Evolutionary conservation across 53 echinoderm and acorn worm genomes (phyloP).

Genomic region (Hippasteria phrygiana): DNA sequence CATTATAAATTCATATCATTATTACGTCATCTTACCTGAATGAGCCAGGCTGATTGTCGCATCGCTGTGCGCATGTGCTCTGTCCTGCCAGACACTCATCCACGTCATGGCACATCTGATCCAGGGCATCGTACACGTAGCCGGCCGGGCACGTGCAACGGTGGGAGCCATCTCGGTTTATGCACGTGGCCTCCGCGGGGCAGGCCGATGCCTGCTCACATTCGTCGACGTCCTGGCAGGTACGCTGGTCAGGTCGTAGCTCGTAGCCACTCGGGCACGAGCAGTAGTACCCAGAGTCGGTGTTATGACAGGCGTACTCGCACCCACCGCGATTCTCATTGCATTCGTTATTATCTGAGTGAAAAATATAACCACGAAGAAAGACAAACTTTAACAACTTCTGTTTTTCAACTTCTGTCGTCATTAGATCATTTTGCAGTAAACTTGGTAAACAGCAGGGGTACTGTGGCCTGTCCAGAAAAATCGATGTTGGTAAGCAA

Average conservation of each 20-base stretch:
- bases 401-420: no score
- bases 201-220: conserved; percentile 37
- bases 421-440: no score
- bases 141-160: conserved; percentile 57
- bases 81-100: conserved; percentile 59
- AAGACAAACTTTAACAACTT: no score
- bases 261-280: conserved; percentile 61
- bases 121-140: conserved; percentile 15
- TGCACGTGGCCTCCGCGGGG: conserved; percentile 49
- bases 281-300: conserved; percentile 70
- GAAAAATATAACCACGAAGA: background rate
- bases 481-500: no score
- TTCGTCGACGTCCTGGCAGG: conserved; percentile 63
- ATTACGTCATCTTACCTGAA: conserved; percentile 55
- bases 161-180: conserved; percentile 42
- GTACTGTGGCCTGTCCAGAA: no score
- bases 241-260: conserved; percentile 27
- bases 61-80: conserved; percentile 61
- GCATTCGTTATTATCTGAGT: conserved; percentile 70
- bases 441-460: no score
- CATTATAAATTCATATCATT: no score
- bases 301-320: conserved; percentile 71
- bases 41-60: conserved; percentile 59
- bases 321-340: conserved; percentile 50
- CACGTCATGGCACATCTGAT: conserved; percentile 43